A percentile compares a stretch with the other conserved stretches of the same genome.
phyloP scores from a whole-genome alignment of 2,888 invertebrate species.

The Sturmia bella region DNA sequence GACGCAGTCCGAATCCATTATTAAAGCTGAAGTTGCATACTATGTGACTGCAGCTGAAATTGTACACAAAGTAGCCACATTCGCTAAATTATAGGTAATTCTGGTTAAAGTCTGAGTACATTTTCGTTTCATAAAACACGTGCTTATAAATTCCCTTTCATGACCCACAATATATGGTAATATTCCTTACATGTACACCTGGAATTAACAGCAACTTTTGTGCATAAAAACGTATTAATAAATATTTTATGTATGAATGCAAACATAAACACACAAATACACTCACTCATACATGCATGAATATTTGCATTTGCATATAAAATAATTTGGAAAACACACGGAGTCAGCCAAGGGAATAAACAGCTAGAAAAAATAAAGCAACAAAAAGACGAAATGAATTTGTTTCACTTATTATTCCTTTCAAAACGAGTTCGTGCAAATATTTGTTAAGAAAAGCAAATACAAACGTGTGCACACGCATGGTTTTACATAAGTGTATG shows the following conservation, averaged over 20 bases:
- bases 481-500: too few species aligned
- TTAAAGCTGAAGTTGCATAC: too few species aligned
- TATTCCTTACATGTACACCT: not conserved
- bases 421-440: not conserved
- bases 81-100: too few species aligned
- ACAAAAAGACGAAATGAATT: constrained; percentile 1
- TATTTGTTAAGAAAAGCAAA: not conserved
- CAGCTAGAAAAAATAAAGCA: not conserved
- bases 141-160: not conserved
- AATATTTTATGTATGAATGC: constrained; percentile 28
- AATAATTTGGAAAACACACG: constrained; percentile 8
- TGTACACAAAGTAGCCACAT: too few species aligned
- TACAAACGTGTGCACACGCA: too few species aligned
- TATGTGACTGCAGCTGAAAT: too few species aligned
- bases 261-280: not conserved
- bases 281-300: not conserved
- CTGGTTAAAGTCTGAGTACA: too few species aligned
- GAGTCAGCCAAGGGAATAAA: not conserved
- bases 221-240: constrained; percentile 6
- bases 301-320: constrained; percentile 8
- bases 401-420: constrained; percentile 20
- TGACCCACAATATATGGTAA: too few species aligned
- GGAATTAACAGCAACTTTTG: not conserved
- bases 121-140: too few species aligned
- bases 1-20: too few species aligned